phyloP scores from a whole-genome alignment of 2,113 vertebrate genomes.

The Centropristis striata region DNA sequence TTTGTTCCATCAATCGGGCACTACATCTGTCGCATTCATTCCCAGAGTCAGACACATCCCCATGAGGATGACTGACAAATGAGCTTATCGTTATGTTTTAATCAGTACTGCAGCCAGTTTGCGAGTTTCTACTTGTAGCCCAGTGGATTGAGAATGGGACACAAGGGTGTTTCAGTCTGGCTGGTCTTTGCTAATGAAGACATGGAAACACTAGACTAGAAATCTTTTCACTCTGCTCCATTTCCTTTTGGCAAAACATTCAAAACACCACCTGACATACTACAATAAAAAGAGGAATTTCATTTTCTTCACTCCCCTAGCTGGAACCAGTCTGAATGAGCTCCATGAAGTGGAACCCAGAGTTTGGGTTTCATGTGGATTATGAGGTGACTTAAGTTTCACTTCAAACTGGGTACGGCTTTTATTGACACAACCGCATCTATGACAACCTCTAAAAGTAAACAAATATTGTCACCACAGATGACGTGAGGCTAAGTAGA shows the following conservation, averaged over 20 bases:
- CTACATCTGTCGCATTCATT: conserved; percentile 30
- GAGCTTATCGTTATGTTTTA: conserved; percentile 56
- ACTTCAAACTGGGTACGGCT: conserved; percentile 55
- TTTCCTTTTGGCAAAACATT: conserved; percentile 28
- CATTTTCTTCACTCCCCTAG: conserved; percentile 19
- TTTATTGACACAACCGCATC: conserved; percentile 63
- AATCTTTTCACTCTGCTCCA: not conserved
- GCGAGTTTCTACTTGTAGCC: conserved; percentile 8
- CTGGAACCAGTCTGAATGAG: conserved; percentile 2
- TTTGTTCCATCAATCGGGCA: conserved; percentile 21
- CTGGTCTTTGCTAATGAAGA: conserved; percentile 8
- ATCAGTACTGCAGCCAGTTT: conserved; percentile 48
- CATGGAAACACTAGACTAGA: not conserved
- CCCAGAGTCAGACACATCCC: conserved; percentile 10
- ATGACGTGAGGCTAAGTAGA: conserved; percentile 20
- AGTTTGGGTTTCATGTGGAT: conserved; percentile 38
- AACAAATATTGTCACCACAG: conserved; percentile 50
- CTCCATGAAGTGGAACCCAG: conserved; percentile 7
- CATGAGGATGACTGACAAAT: conserved; percentile 35
- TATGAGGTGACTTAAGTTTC: conserved; percentile 51
- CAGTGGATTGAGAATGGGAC: conserved; percentile 14
- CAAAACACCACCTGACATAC: conserved; percentile 7
- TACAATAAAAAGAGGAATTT: not conserved
- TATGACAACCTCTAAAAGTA: conserved; percentile 53
- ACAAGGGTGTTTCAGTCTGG: not conserved